These are phyloP conservation scores for Myrmophylax atrothorax DNA, from an alignment of 2,113 vertebrate genomes.

Conservation along the genomic window DNA sequence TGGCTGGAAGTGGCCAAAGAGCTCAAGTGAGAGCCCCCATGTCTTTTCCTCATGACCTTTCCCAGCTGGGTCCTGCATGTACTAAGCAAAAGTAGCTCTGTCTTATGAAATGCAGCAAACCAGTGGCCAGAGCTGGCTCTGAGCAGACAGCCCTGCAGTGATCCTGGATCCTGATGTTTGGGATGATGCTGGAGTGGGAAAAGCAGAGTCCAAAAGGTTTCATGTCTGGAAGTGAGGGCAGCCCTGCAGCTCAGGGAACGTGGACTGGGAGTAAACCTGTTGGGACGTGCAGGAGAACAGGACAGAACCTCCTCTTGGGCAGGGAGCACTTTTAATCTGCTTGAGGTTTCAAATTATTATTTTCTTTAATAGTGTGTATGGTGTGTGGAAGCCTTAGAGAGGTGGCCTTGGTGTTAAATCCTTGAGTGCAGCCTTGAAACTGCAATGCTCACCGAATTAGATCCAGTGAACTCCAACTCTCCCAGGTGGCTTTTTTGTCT, in stretches of 20 bases:
- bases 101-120: accelerated
- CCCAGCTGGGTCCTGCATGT: accelerated
- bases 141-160: not conserved
- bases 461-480: not conserved
- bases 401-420: not conserved
- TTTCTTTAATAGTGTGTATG: not conserved
- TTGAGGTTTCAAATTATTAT: not conserved
- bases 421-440: not conserved
- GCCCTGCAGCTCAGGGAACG: not conserved
- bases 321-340: not conserved
- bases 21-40: not conserved
- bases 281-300: not conserved
- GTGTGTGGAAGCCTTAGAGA: not conserved
- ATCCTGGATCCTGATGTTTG: not conserved
- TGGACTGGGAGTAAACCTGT: not conserved
- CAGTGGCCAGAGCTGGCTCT: not conserved
- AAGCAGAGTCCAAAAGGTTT: not conserved
- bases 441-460: not conserved
- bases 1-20: not conserved
- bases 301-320: not conserved
- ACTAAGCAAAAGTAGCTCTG: not conserved
- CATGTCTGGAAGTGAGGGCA: not conserved
- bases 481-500: not conserved
- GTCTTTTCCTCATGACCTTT: not conserved
- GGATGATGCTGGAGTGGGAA: not conserved